Evolutionary conservation across 2,113 vertebrate genomes (phyloP).

Genomic region (Setophaga kirtlandii): DNA sequence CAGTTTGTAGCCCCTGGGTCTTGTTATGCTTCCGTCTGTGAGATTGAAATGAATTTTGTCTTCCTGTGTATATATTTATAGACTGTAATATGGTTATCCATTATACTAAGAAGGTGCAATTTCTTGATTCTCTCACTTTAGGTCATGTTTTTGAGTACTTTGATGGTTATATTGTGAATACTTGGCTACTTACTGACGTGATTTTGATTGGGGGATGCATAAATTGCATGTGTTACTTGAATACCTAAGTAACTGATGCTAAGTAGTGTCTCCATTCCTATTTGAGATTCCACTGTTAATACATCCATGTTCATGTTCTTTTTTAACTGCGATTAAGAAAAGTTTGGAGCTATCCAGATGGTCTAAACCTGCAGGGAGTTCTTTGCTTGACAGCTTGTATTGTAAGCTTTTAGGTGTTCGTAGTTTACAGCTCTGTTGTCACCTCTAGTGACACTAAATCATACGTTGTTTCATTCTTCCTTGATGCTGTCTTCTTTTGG

Average conservation of each 20-base stretch:
- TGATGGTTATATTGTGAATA: background rate
- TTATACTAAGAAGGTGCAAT: background rate
- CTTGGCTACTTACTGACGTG: background rate
- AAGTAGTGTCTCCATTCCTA: background rate
- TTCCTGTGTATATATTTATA: constrained; percentile 27
- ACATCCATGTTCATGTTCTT: background rate
- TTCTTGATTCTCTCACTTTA: background rate
- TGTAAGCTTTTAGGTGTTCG: constrained; percentile 26
- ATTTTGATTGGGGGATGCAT: background rate
- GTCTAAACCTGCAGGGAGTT: constrained; percentile 39
- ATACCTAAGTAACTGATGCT: background rate
- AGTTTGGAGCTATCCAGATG: constrained; percentile 37
- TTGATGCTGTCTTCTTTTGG: background rate
- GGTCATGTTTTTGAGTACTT: background rate
- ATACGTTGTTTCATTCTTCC: background rate
- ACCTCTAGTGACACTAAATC: constrained; percentile 16
- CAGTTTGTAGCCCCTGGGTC: background rate
- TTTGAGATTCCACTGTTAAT: background rate
- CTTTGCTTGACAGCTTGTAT: constrained; percentile 36
- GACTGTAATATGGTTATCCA: background rate
- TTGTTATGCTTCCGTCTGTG: background rate
- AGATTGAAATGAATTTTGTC: constrained; percentile 1
- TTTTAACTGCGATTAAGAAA: constrained; percentile 2
- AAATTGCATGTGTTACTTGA: background rate
- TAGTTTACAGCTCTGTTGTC: constrained; percentile 20